Conservation (phyloP, 1,140 invertebrate species). For the Geopemphigus sp. region DNA sequence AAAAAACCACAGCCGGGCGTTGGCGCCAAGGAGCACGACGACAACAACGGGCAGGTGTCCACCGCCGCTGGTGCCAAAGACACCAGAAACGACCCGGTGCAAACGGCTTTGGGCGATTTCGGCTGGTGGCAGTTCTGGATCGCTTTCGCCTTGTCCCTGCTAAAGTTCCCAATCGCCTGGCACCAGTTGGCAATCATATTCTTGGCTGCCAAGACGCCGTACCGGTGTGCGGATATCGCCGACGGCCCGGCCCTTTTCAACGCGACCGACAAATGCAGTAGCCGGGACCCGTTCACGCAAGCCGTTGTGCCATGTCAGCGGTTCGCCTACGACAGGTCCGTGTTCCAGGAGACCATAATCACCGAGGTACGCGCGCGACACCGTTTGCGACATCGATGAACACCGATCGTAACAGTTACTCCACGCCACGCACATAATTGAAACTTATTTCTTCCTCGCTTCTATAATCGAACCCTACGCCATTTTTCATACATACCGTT, state of each 20-base stretch:
- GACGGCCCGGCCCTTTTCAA: neutral
- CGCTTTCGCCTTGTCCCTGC: constrained; percentile 64
- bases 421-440: too few species aligned
- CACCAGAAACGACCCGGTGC: constrained; percentile 56
- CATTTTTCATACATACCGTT: too few species aligned
- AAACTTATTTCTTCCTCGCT: too few species aligned
- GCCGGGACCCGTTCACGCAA: constrained; percentile 29
- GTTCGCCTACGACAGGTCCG: constrained; percentile 63
- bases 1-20: neutral
- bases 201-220: constrained; percentile 63
- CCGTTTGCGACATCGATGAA: neutral
- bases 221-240: constrained; percentile 57
- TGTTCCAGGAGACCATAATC: constrained; percentile 70
- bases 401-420: too few species aligned
- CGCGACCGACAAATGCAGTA: constrained; percentile 23
- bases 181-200: constrained; percentile 68
- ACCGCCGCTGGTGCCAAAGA: neutral
- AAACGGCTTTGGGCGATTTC: constrained; percentile 61
- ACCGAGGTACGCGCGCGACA: constrained; percentile 62
- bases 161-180: constrained; percentile 68
- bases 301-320: constrained; percentile 57
- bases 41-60: neutral
- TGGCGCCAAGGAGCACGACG: neutral
- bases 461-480: too few species aligned
- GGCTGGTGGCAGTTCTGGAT: constrained; percentile 64